Conservation (phyloP, 2,797 vertebrate species). For the Falco concolor region DNA sequence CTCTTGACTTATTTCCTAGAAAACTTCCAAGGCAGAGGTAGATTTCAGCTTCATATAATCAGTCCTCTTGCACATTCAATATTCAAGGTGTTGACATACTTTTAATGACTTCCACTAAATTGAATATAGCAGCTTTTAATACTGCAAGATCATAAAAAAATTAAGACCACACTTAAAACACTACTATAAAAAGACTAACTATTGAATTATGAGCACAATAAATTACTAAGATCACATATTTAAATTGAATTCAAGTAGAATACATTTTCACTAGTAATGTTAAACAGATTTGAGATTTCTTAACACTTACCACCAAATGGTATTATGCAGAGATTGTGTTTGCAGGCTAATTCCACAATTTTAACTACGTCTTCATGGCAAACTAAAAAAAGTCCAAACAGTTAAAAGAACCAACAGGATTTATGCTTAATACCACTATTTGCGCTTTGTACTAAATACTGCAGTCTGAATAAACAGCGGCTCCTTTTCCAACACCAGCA, state of each 20-base stretch:
- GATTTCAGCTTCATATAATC: neutral
- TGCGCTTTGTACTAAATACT: neutral
- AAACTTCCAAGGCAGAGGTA: neutral
- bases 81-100: neutral
- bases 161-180: neutral
- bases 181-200: neutral
- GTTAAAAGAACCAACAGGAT: neutral
- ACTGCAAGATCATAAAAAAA: neutral
- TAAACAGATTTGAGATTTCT: neutral
- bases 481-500: neutral
- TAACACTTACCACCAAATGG: slow-evolving; percentile 91
- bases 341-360: slow-evolving; percentile 93
- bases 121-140: neutral
- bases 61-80: neutral
- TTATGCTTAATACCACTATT: neutral
- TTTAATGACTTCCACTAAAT: neutral
- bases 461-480: neutral
- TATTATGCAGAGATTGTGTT: slow-evolving; percentile 94
- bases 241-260: neutral
- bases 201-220: neutral
- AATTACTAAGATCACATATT: neutral
- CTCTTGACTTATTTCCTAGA: neutral
- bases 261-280: neutral
- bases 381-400: slow-evolving; percentile 71
- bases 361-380: slow-evolving; percentile 94